Conservation (phyloP, 2,888 invertebrate species). For the Oligia latruncula region DNA sequence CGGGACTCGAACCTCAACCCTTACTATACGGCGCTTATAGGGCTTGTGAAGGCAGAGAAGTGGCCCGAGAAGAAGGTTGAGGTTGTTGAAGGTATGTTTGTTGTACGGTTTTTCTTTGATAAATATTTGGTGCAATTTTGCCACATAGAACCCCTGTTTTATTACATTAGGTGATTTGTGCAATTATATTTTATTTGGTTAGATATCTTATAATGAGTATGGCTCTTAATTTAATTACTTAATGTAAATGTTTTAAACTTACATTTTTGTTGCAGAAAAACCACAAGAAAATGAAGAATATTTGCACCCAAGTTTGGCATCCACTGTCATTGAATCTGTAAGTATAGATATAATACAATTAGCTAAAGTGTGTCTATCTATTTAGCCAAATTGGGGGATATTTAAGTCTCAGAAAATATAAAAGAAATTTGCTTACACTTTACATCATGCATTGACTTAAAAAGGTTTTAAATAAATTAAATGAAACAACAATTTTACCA, state of each 20-base stretch:
- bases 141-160: neutral
- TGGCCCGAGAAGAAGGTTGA: constrained; percentile 84
- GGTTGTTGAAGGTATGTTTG: constrained; percentile 77
- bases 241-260: neutral
- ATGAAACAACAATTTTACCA: neutral
- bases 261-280: constrained; percentile 82
- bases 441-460: neutral
- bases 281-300: constrained; percentile 92
- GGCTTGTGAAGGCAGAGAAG: constrained; percentile 80
- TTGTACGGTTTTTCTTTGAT: neutral
- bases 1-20: constrained; percentile 95
- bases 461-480: neutral
- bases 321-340: constrained; percentile 92
- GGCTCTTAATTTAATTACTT: neutral
- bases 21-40: constrained; percentile 95
- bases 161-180: neutral
- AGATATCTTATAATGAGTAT: neutral
- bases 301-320: constrained; percentile 95
- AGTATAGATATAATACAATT: constrained; percentile 77
- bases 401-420: neutral
- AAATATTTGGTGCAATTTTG: neutral
- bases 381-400: neutral
- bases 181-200: neutral
- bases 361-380: neutral
- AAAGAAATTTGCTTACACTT: neutral